Evolutionary conservation across 2,888 invertebrate genomes (phyloP).

Genomic region (Petrophora chlorosata): DNA sequence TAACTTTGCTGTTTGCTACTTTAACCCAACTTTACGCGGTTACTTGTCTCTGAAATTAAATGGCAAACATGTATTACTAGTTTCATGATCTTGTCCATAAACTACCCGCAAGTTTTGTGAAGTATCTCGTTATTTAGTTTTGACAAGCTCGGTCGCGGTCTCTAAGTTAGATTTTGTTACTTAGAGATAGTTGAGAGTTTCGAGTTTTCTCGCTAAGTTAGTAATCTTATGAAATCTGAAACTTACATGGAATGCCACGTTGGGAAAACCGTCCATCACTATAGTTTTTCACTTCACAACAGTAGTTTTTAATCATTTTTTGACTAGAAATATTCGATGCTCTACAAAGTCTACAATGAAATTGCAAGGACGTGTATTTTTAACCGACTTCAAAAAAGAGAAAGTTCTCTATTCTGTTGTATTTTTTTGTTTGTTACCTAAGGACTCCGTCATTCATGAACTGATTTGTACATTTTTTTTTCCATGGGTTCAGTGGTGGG

Average conservation of each 20-base stretch:
- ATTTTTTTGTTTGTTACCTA: too few species aligned
- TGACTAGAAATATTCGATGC: too few species aligned
- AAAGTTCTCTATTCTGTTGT: too few species aligned
- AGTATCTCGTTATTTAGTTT: conserved; percentile 31
- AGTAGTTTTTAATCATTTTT: too few species aligned
- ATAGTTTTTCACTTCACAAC: too few species aligned
- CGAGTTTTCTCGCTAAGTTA: conserved; percentile 23
- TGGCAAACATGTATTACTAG: not conserved
- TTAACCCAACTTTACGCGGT: conserved; percentile 7
- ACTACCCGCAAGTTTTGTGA: conserved; percentile 24
- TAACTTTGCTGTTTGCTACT: conserved; percentile 4
- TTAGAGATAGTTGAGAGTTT: conserved; percentile 29
- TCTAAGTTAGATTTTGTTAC: conserved; percentile 30
- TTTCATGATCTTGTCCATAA: conserved; percentile 10
- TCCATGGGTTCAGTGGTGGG: too few species aligned
- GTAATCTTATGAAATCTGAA: conserved; percentile 16
- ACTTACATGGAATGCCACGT: not conserved
- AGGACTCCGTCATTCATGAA: too few species aligned
- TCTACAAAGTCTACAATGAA: too few species aligned
- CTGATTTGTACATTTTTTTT: too few species aligned
- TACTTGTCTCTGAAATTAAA: not conserved
- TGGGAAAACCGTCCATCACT: too few species aligned
- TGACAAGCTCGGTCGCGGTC: conserved; percentile 16
- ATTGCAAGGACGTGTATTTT: too few species aligned
- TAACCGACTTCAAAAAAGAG: too few species aligned